These are phyloP conservation scores for Selenia dentaria DNA, from an alignment of 2,888 invertebrate genomes.

Conservation along the genomic window DNA sequence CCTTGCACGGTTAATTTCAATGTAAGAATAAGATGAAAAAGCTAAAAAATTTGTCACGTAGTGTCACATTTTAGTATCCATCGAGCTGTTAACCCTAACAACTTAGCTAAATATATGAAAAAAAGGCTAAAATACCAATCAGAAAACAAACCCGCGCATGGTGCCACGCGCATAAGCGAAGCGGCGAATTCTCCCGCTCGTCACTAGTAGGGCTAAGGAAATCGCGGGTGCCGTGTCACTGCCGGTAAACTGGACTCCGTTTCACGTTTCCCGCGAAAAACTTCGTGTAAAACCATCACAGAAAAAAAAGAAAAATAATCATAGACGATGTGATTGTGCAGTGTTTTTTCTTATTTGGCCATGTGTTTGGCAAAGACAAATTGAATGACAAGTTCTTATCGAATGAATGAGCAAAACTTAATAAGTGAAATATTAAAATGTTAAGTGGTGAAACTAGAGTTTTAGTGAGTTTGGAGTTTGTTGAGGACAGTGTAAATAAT, in stretches of 20 bases:
- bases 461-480: background rate
- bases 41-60: too few species aligned
- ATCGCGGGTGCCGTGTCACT: constrained; percentile 56
- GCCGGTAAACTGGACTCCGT: constrained; percentile 35
- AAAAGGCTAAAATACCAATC: too few species aligned
- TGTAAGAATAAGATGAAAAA: too few species aligned
- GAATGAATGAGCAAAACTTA: background rate
- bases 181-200: constrained; percentile 44
- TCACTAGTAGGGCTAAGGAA: constrained; percentile 63
- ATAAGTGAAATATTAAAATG: constrained; percentile 7
- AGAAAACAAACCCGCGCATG: constrained; percentile 55
- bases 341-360: constrained; percentile 4
- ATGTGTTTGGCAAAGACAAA: constrained; percentile 5
- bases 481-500: constrained; percentile 1
- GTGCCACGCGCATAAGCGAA: constrained; percentile 66
- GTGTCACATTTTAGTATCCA: too few species aligned
- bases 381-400: background rate
- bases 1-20: too few species aligned
- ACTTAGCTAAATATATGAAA: too few species aligned
- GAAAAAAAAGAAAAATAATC: constrained; percentile 8
- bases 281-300: constrained; percentile 37
- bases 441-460: constrained; percentile 7
- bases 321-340: constrained; percentile 6
- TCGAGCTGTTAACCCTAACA: too few species aligned
- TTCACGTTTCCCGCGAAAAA: constrained; percentile 68